Percentiles rank a stretch among this genome's conserved stretches.
Evolutionary conservation across 2,113 vertebrate species (phyloP).

Genomic region (Nothocercus nigrocapillus): DNA sequence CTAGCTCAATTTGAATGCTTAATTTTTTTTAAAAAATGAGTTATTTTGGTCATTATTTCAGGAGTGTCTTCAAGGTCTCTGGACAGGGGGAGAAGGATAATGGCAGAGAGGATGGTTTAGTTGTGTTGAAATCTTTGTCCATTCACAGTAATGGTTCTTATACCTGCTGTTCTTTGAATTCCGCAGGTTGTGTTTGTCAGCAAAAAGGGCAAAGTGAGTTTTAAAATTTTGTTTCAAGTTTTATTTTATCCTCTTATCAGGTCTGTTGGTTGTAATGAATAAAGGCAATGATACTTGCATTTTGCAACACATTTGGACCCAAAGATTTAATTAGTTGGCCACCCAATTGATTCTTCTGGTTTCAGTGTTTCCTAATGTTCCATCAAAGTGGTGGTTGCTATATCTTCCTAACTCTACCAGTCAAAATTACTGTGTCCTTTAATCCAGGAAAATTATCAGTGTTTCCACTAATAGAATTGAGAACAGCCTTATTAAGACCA

Average conservation of each 20-base stretch:
- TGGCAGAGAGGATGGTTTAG: neutral
- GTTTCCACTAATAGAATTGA: neutral
- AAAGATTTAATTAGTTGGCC: constrained; percentile 6
- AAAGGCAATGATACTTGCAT: neutral
- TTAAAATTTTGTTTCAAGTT: neutral
- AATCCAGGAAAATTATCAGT: neutral
- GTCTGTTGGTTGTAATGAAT: neutral
- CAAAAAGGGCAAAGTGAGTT: neutral
- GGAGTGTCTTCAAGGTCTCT: neutral
- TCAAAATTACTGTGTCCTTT: neutral
- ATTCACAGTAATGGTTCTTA: neutral
- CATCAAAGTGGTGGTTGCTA: neutral
- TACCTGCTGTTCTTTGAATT: neutral
- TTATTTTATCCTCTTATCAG: neutral
- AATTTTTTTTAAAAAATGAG: neutral
- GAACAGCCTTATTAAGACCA: neutral
- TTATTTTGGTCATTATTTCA: neutral
- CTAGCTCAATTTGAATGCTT: neutral
- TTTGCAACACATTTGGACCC: constrained; percentile 3
- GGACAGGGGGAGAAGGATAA: neutral
- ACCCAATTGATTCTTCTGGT: neutral
- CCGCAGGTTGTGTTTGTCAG: constrained; percentile 1
- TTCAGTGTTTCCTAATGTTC: neutral
- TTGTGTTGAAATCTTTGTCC: neutral
- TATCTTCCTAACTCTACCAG: neutral